A percentile compares a stretch with the other conserved stretches of the same genome.
Conservation (phyloP, 1,140 invertebrate species). For the Drosophila azteca region DNA sequence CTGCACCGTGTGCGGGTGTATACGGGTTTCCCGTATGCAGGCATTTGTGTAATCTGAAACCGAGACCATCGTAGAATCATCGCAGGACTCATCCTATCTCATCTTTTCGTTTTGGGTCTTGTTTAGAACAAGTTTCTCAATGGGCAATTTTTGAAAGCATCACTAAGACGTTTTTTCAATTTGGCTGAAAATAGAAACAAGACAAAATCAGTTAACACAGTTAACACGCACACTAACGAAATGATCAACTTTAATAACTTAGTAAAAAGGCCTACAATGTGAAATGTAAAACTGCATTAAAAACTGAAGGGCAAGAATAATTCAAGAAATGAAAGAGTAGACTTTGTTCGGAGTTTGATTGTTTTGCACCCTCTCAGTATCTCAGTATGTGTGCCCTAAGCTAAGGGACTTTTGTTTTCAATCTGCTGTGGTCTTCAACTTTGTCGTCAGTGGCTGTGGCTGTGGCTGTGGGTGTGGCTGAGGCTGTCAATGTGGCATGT, state of each 20-base stretch:
- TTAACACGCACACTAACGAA: constrained; percentile 35
- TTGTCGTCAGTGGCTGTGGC: constrained; percentile 29
- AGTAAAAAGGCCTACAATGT: constrained; percentile 55
- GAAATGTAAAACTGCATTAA: constrained; percentile 37
- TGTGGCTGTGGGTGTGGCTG: constrained; percentile 30
- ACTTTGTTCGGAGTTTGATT: constrained; percentile 53
- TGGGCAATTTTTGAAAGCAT: constrained; percentile 82
- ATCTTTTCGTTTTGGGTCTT: constrained; percentile 17
- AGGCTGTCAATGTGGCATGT: constrained; percentile 14
- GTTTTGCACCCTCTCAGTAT: constrained; percentile 36
- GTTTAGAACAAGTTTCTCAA: constrained; percentile 79
- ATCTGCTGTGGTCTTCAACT: constrained; percentile 28
- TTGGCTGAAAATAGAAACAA: constrained; percentile 81
- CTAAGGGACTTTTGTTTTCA: constrained; percentile 51
- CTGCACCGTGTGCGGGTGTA: too few relatives aligned
- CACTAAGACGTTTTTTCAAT: constrained; percentile 83
- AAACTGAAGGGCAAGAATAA: constrained; percentile 33
- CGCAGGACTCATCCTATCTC: constrained; percentile 20
- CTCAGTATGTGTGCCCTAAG: constrained; percentile 49
- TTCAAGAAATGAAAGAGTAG: constrained; percentile 46
- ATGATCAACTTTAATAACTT: constrained; percentile 34
- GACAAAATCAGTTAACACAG: constrained; percentile 61
- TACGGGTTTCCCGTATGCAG: neutral
- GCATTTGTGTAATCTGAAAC: constrained; percentile 59
- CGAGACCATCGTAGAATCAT: constrained; percentile 47